These are phyloP conservation scores for Sorex fumeus DNA, from an alignment of 2,113 vertebrate genomes.

Conservation along the genomic window DNA sequence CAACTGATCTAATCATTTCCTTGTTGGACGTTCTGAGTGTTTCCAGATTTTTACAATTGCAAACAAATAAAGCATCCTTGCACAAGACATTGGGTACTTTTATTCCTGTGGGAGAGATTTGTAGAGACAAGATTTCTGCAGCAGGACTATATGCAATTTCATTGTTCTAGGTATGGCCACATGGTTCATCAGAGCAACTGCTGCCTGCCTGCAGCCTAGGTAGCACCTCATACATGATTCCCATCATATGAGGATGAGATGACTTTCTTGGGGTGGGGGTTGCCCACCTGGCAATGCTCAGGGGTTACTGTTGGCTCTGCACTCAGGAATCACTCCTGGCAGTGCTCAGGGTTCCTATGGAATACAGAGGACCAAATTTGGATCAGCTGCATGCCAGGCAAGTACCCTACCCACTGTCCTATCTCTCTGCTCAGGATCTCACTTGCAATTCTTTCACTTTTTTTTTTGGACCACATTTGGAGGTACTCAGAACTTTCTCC, in stretches of 20 bases:
- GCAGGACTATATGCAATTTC: not conserved
- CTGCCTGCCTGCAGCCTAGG: not conserved
- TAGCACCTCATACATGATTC: not conserved
- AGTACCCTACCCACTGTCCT: no score
- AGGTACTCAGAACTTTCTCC: no score
- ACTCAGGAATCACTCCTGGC: no score
- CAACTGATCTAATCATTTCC: not conserved
- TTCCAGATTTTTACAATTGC: not conserved
- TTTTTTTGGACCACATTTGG: no score
- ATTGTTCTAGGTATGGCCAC: not conserved
- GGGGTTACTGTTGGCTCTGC: no score
- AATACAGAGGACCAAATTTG: no score
- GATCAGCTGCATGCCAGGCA: no score
- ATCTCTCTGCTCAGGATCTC: no score
- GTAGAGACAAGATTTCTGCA: not conserved
- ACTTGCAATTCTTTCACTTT: no score
- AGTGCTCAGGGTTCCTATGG: no score
- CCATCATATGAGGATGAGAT: not conserved
- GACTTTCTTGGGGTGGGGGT: no score
- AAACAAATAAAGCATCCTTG: constrained; percentile 66
- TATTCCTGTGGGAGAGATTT: constrained; percentile 30
- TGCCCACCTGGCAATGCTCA: no score
- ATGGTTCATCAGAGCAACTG: not conserved
- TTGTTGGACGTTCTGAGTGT: not conserved
- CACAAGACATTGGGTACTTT: constrained; percentile 8